Evolutionary conservation across 1,140 invertebrate species (phyloP).

Genomic region (Drosophila orena): DNA sequence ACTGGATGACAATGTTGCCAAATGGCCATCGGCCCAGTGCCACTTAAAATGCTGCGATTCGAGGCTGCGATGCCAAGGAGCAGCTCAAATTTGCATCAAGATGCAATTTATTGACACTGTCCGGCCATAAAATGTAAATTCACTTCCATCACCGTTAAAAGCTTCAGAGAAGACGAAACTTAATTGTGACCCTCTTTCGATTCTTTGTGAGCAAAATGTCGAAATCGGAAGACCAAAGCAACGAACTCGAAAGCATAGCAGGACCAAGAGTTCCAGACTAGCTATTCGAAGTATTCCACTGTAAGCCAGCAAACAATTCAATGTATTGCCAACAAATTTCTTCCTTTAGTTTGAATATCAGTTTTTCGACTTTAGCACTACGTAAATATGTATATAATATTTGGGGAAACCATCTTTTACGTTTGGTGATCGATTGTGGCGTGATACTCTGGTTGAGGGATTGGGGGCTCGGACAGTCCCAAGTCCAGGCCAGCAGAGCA

Average conservation of each 20-base stretch:
- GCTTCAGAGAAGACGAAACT: conserved; percentile 7
- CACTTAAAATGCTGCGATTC: conserved; percentile 29
- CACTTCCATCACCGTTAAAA: conserved; percentile 49
- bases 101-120: conserved; percentile 78
- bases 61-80: conserved; percentile 1
- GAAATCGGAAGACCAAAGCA: conserved; percentile 72
- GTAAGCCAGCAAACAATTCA: too few species aligned
- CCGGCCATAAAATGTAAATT: conserved; percentile 79
- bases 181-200: conserved; percentile 9
- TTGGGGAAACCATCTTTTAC: too few species aligned
- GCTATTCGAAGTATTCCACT: conserved; percentile 11
- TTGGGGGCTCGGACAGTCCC: not conserved
- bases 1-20: conserved; percentile 75
- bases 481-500: conserved; percentile 14
- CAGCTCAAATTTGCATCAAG: conserved; percentile 70
- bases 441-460: conserved; percentile 43
- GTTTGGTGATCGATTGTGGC: conserved; percentile 21
- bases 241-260: conserved; percentile 44
- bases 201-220: conserved; percentile 12
- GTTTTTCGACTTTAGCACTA: too few species aligned
- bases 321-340: too few species aligned
- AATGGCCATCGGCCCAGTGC: conserved; percentile 51
- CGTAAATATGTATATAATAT: too few species aligned
- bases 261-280: conserved; percentile 22
- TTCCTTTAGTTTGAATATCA: too few species aligned